Evolutionary conservation across 2,797 vertebrate genomes (phyloP), one percentile per base, ranked within the genome.

Genomic region (Myripristis jacobus): DNA sequence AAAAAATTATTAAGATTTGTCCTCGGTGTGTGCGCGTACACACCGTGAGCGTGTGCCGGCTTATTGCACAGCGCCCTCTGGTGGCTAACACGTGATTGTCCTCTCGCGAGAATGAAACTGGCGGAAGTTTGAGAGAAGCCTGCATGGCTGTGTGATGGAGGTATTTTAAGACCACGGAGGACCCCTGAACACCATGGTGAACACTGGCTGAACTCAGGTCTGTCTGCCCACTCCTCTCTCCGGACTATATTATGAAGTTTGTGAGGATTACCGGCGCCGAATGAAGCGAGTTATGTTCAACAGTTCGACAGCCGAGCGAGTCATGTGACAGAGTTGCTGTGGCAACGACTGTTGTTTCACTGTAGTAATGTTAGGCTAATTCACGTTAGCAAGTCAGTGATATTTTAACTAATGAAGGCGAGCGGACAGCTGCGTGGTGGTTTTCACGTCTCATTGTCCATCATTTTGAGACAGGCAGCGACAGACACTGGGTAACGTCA

Each of bases 261-360:
- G n/a, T n/a, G n/a, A n/a, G n/a, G n/a, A n/a, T n/a, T n/a, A n/a
- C n/a, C n/a, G n/a, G n/a, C n/a, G n/a, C 84, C 36, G 6, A 68
- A 87, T 87, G 80, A 74, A 66, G 44, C 66, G 22, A 2, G 12
- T 13, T 15, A 7, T 51, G 22, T 18, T 65, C 29, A 0, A 11
- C 61, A 16, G 46, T 27, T 7, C 72, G 75, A 79, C n/a, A n/a
- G n/a, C n/a, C 84, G 81, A 79, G 88, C 84, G 87, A 81, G 91
- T 84, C 76, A 91, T 91, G 89, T 89, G 83, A 88, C 69, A 47
- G 48, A 84, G 91, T 93, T 92, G 85, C 91, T 90, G 89, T 91
- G 89, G 90, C 91, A 92, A 92, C 91, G 79, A 92, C 84, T 89
- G 90, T 91, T 56, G 13, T 73, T 84, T 84, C 85, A 78, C 82